phyloP scores from a whole-genome alignment of 2,888 invertebrate genomes.

The Cyaniris semiargus region DNA sequence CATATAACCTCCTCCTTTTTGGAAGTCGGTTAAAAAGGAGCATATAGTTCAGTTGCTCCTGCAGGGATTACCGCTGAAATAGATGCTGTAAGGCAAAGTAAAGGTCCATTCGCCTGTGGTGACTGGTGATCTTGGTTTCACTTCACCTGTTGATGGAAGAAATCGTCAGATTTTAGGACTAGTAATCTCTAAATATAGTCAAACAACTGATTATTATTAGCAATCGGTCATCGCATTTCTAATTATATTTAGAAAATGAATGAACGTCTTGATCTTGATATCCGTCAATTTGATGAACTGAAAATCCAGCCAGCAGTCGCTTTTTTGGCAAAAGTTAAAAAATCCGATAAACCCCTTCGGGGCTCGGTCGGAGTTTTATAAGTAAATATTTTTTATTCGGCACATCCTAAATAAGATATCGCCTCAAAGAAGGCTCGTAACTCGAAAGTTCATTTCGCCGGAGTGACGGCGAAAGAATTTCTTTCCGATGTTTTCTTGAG shows the following conservation, averaged over 20 bases:
- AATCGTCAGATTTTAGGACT: too few relatives aligned
- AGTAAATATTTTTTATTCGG: slow-evolving; percentile 25
- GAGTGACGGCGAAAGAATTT: slow-evolving; percentile 36
- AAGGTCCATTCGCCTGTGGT: too few relatives aligned
- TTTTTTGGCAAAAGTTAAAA: slow-evolving; percentile 16
- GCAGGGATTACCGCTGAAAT: too few relatives aligned
- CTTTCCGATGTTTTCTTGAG: slow-evolving; percentile 36
- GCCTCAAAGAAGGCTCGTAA: slow-evolving; percentile 29
- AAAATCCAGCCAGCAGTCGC: not conserved
- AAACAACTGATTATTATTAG: not conserved
- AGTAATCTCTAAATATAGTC: not conserved
- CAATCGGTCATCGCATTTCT: not conserved
- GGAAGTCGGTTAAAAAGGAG: too few relatives aligned
- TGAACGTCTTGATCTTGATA: not conserved
- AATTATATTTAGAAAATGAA: too few relatives aligned
- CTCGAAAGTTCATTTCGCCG: slow-evolving; percentile 32
- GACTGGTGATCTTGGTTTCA: too few relatives aligned
- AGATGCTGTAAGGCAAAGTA: too few relatives aligned
- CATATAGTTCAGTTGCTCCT: too few relatives aligned
- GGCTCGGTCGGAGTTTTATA: slow-evolving; percentile 10
- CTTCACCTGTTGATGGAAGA: too few relatives aligned
- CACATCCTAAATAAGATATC: slow-evolving; percentile 26
- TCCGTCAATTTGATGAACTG: not conserved
- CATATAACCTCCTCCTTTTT: too few relatives aligned
- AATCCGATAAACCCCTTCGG: slow-evolving; percentile 13